Conservation (phyloP, 2,888 invertebrate species). For the Phragmatobia fuliginosa region DNA sequence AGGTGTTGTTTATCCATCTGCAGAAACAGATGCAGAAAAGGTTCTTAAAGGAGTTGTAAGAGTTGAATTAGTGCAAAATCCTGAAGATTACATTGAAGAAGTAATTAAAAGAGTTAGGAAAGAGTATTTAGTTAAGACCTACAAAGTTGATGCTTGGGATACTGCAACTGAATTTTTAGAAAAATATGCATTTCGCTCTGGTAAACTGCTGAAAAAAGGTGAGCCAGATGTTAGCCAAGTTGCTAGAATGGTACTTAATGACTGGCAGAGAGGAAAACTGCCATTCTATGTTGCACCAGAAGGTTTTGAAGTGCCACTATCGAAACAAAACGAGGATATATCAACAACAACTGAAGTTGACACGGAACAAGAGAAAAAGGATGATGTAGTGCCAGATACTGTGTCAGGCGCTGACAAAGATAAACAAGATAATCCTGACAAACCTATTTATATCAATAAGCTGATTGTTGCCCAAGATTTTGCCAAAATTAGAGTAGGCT, state of each 20-base stretch:
- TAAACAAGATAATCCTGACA: constrained; percentile 58
- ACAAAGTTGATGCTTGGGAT: constrained; percentile 94
- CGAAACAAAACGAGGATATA: constrained; percentile 67
- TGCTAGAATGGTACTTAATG: constrained; percentile 98
- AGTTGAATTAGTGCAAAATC: constrained; percentile 96
- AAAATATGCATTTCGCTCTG: constrained; percentile 94
- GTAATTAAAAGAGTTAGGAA: constrained; percentile 95
- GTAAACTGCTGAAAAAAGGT: constrained; percentile 98
- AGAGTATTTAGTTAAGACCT: constrained; percentile 96
- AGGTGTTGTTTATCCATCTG: constrained; percentile 98
- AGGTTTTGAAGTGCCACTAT: constrained; percentile 90
- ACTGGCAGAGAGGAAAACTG: constrained; percentile 99
- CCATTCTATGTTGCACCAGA: constrained; percentile 97
- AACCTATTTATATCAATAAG: constrained; percentile 74
- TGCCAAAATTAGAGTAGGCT: constrained; percentile 91
- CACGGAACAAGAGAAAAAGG: constrained; percentile 59
- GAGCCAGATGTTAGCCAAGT: constrained; percentile 96
- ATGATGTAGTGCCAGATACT: constrained; percentile 63
- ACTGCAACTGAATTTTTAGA: constrained; percentile 96
- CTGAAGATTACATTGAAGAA: constrained; percentile 97
- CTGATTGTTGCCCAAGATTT: constrained; percentile 92
- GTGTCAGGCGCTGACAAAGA: constrained; percentile 55
- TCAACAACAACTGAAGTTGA: constrained; percentile 48
- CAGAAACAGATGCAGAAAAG: constrained; percentile 97
- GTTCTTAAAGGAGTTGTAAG: constrained; percentile 99